phyloP scores from a whole-genome alignment of 1,140 invertebrate species.

The Rhagoletis zephyria region DNA sequence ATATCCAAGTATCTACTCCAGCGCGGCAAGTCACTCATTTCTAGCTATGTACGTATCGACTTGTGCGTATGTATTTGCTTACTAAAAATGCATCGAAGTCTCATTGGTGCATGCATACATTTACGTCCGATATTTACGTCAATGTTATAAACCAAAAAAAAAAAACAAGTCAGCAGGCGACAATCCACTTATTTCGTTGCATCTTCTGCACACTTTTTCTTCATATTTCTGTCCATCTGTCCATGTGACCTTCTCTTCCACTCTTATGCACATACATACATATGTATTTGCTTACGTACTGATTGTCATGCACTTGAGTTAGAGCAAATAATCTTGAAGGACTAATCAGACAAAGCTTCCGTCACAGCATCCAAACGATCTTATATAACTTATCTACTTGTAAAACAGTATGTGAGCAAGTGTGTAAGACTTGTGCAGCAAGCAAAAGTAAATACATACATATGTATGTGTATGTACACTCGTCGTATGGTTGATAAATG shows the following conservation, averaged over 20 bases:
- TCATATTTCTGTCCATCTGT: background rate
- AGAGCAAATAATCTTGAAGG: constrained; percentile 3
- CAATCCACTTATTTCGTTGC: too few relatives aligned
- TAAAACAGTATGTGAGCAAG: too few relatives aligned
- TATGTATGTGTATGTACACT: background rate
- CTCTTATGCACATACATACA: too few relatives aligned
- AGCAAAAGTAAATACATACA: background rate
- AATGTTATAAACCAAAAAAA: too few relatives aligned
- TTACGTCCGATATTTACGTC: background rate
- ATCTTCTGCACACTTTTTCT: background rate
- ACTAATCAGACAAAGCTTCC: constrained; percentile 14
- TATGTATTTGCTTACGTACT: background rate
- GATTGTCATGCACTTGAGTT: background rate
- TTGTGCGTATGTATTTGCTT: background rate
- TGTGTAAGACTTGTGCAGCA: background rate
- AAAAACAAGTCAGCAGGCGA: too few relatives aligned
- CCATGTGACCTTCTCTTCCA: background rate
- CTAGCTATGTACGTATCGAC: background rate
- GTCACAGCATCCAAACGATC: background rate
- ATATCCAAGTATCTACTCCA: background rate
- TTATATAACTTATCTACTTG: background rate
- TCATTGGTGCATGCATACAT: background rate
- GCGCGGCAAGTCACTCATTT: background rate
- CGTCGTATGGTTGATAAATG: background rate
- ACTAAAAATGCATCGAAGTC: too few relatives aligned